phyloP scores from a whole-genome alignment of 37 sponge, comb jelly and placozoan species.

The Chondrosia reniformis region DNA sequence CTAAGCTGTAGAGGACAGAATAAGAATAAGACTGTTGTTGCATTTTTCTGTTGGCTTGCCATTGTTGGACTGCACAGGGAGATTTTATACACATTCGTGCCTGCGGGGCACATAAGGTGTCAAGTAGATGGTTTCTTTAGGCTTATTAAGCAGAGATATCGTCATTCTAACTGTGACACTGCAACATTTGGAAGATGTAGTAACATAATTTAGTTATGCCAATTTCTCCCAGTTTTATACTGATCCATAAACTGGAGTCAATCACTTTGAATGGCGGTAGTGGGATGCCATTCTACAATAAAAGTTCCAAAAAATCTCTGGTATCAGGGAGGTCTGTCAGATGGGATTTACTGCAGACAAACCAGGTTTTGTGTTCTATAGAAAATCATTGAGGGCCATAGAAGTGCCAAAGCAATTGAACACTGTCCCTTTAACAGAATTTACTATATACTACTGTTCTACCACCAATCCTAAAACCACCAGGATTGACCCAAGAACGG shows the following conservation, averaged over 20 bases:
- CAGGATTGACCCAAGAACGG: constrained; percentile 21
- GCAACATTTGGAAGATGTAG: constrained; percentile 21
- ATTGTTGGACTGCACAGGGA: constrained; percentile 30
- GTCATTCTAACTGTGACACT: constrained; percentile 30
- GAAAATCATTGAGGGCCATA: neutral
- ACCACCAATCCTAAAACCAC: constrained; percentile 6
- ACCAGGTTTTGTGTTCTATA: constrained; percentile 1
- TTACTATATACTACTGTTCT: constrained; percentile 4
- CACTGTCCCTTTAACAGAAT: neutral
- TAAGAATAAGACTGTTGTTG: constrained; percentile 28
- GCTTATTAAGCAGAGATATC: constrained; percentile 31
- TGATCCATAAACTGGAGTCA: constrained; percentile 3
- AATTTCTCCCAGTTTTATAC: constrained; percentile 35
- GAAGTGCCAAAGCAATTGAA: neutral
- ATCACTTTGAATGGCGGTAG: constrained; percentile 37
- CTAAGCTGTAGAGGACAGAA: constrained; percentile 39
- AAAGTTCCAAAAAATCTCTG: neutral
- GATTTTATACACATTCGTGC: constrained; percentile 30
- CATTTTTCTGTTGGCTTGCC: constrained; percentile 28
- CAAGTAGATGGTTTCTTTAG: constrained; percentile 43
- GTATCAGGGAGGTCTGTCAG: constrained; percentile 1
- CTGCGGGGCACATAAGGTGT: constrained; percentile 35
- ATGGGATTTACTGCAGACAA: constrained; percentile 2
- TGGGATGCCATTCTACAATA: constrained; percentile 27
- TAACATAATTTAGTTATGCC: neutral